Evolutionary conservation across 2,888 invertebrate genomes (phyloP).

Genomic region (Trissoscelio sp.): DNA sequence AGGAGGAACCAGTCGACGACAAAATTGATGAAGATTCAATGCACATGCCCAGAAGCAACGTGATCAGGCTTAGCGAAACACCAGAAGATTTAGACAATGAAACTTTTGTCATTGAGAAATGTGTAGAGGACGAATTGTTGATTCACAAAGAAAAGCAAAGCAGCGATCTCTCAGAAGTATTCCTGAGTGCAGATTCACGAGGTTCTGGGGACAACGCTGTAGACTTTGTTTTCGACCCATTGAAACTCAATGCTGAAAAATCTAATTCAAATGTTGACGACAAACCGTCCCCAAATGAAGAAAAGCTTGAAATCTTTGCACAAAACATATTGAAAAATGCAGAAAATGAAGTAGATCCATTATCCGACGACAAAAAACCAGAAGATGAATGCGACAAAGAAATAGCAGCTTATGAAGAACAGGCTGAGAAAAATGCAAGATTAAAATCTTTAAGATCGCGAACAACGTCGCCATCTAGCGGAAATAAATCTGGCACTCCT

Average conservation of each 20-base stretch:
- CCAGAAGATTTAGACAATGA: slow-evolving; percentile 61
- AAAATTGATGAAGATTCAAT: slow-evolving; percentile 21
- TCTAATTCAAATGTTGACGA: neutral
- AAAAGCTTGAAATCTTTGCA: slow-evolving; percentile 27
- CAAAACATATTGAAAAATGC: slow-evolving; percentile 18
- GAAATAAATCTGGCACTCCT: slow-evolving; percentile 6
- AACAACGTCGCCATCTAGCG: slow-evolving; percentile 19
- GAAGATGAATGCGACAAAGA: slow-evolving; percentile 58
- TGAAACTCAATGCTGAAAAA: slow-evolving; percentile 14
- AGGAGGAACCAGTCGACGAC: neutral
- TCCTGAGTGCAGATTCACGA: slow-evolving; percentile 54
- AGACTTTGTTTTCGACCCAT: slow-evolving; percentile 57
- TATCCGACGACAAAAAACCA: neutral
- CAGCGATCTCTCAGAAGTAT: slow-evolving; percentile 6
- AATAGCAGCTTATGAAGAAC: slow-evolving; percentile 55
- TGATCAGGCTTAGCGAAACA: slow-evolving; percentile 56
- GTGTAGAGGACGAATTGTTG: slow-evolving; percentile 50
- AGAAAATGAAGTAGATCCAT: neutral
- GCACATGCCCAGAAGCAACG: neutral
- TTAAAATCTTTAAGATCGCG: neutral
- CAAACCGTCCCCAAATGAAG: slow-evolving; percentile 22
- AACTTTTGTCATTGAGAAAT: slow-evolving; percentile 59
- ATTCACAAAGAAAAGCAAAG: neutral
- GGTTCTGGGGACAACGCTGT: slow-evolving; percentile 67
- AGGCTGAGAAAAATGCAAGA: slow-evolving; percentile 8